phyloP scores from a whole-genome alignment of 1,140 invertebrate genomes.

The Streblospio benedicti region DNA sequence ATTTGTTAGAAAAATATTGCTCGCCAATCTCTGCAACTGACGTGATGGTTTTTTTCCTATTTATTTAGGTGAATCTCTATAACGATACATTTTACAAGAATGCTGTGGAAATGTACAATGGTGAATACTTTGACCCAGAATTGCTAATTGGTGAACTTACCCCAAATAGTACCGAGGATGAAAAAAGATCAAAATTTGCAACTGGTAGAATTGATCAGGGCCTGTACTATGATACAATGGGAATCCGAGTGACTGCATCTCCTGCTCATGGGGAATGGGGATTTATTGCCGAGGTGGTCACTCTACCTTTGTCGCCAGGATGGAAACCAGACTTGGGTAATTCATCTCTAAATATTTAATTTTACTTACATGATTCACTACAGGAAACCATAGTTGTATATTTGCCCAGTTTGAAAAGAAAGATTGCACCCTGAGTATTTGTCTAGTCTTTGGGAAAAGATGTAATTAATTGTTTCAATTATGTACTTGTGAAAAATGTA shows the following conservation, averaged over 20 bases:
- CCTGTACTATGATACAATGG: slow-evolving; percentile 58
- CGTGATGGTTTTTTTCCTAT: too few species aligned
- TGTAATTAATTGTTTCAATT: too few species aligned
- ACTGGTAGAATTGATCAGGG: slow-evolving; percentile 19
- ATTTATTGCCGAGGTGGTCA: slow-evolving; percentile 94
- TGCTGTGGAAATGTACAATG: slow-evolving; percentile 79
- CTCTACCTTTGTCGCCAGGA: slow-evolving; percentile 58
- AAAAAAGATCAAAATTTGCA: slow-evolving; percentile 22
- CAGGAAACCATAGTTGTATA: background rate
- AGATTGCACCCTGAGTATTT: too few species aligned
- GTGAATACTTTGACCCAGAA: slow-evolving; percentile 71
- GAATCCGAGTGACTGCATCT: slow-evolving; percentile 84
- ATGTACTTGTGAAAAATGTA: too few species aligned
- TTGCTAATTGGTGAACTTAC: slow-evolving; percentile 25
- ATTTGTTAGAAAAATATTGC: too few species aligned
- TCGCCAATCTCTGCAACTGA: too few species aligned
- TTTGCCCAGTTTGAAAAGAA: too few species aligned
- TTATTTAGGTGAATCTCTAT: slow-evolving; percentile 88
- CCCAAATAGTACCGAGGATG: slow-evolving; percentile 25
- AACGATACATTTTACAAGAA: slow-evolving; percentile 81
- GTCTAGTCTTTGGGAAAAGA: too few species aligned
- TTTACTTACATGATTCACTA: background rate
- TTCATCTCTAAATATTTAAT: background rate
- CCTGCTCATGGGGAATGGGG: slow-evolving; percentile 86
- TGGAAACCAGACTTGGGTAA: slow-evolving; percentile 34